Evolutionary conservation across 2,888 invertebrate species (phyloP).

Genomic region (Nephrotoma appendiculata): DNA sequence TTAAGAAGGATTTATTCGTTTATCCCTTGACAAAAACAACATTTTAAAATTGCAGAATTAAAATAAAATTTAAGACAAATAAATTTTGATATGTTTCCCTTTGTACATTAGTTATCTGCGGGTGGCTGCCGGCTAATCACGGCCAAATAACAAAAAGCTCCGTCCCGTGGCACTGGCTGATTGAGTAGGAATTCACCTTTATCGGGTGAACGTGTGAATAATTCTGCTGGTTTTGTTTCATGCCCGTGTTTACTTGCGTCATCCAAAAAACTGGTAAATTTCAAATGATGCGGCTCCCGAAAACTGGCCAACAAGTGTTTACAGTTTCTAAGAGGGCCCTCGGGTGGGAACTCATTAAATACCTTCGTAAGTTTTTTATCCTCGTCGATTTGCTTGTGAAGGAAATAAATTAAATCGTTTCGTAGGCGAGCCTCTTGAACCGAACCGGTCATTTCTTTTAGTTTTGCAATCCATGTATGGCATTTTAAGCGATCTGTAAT

Average conservation of each 20-base stretch:
- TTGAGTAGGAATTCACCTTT: not conserved
- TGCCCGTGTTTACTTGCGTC: not conserved
- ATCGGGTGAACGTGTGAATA: not conserved
- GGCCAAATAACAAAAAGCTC: not conserved
- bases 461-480: not conserved
- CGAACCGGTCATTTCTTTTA: not conserved
- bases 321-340: not conserved
- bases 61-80: not conserved
- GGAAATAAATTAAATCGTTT: not conserved
- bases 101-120: not conserved
- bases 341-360: not conserved
- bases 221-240: not conserved
- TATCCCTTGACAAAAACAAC: conserved; percentile 21
- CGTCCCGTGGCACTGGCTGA: not conserved
- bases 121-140: not conserved
- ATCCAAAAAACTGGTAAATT: not conserved
- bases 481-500: not conserved
- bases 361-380: not conserved
- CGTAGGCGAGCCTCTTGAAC: not conserved
- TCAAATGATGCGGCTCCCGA: not conserved
- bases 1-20: conserved; percentile 23
- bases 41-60: not conserved
- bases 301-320: not conserved
- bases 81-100: not conserved
- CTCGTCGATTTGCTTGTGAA: not conserved